Percentiles rank a stretch among this genome's conserved stretches.
These are phyloP conservation scores for Pseudachorutes palmiensis DNA, from an alignment of 1,140 invertebrate genomes.

Conservation along the genomic window DNA sequence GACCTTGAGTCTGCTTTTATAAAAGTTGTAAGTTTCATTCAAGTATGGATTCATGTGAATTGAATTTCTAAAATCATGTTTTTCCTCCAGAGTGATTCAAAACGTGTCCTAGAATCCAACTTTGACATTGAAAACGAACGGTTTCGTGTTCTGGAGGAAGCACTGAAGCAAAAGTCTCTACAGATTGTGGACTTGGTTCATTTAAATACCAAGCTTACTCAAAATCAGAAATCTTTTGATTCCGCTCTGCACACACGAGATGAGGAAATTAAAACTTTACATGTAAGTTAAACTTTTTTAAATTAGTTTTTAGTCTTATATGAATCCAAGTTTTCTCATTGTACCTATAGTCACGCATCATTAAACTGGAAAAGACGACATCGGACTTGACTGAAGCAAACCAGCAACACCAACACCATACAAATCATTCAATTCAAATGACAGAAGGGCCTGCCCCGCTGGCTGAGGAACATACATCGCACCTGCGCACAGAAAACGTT, in stretches of 20 bases:
- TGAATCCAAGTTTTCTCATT: not conserved
- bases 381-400: slow-evolving; percentile 20
- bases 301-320: not conserved
- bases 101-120: not conserved
- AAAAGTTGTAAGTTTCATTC: not conserved
- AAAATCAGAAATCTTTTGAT: not conserved
- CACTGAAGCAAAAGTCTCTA: not conserved
- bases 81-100: not conserved
- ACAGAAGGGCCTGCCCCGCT: slow-evolving; percentile 21
- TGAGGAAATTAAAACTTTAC: not conserved
- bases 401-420: slow-evolving; percentile 3
- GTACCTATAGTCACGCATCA: not conserved
- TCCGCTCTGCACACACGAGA: not conserved
- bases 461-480: slow-evolving; percentile 19
- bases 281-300: not conserved
- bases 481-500: slow-evolving; percentile 1
- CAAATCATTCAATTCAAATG: slow-evolving; percentile 7
- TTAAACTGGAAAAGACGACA: slow-evolving; percentile 10
- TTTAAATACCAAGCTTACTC: not conserved
- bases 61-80: not conserved
- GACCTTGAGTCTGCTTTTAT: not conserved
- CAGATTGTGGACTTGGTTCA: not conserved
- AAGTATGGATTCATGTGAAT: not conserved
- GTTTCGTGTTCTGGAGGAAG: not conserved
- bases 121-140: not conserved